phyloP scores from a whole-genome alignment of 2,113 vertebrate genomes.

The Halcyon senegalensis region DNA sequence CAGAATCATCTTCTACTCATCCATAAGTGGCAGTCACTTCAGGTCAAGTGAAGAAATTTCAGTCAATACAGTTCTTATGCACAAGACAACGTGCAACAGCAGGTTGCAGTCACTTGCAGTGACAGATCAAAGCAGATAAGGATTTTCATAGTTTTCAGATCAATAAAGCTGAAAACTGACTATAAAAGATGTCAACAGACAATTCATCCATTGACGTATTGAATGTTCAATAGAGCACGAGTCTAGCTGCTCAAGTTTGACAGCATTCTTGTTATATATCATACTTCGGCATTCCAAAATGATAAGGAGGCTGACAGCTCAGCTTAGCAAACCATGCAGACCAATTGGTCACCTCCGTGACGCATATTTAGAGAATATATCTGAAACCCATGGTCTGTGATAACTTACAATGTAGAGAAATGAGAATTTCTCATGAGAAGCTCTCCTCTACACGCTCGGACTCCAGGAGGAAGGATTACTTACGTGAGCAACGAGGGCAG shows the following conservation, averaged over 20 bases:
- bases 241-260: conserved; percentile 38
- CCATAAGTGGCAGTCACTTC: neutral
- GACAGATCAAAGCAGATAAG: neutral
- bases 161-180: neutral
- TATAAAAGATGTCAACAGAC: conserved; percentile 19
- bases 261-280: conserved; percentile 64
- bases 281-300: conserved; percentile 24
- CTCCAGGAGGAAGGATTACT: neutral
- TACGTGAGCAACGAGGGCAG: neutral
- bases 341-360: conserved; percentile 19
- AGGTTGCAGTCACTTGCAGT: neutral
- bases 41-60: neutral
- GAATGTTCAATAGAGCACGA: neutral
- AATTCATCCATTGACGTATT: neutral
- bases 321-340: conserved; percentile 28
- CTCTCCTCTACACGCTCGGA: neutral
- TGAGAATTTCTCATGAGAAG: neutral
- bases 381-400: neutral
- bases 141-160: conserved; percentile 1
- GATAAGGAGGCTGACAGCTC: conserved; percentile 38
- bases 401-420: neutral
- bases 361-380: conserved; percentile 34
- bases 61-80: neutral
- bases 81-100: neutral
- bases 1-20: neutral